phyloP scores from a whole-genome alignment of 2,888 invertebrate genomes.

The Himalopsyche tibetana region DNA sequence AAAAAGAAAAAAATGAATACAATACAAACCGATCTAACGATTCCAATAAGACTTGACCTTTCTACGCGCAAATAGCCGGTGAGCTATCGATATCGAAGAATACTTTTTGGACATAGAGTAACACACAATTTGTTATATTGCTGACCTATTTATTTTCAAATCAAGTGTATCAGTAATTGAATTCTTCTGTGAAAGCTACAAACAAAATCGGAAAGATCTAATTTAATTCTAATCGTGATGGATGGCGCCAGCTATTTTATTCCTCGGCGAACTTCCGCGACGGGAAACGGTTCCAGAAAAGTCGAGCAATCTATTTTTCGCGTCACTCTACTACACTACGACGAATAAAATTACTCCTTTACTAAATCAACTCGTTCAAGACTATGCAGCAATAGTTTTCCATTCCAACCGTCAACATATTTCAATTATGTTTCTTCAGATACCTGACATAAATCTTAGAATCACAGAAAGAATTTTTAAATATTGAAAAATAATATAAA shows the following conservation, averaged over 20 bases:
- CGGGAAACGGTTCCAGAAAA: conserved; percentile 7
- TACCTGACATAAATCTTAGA: no score
- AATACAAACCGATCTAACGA: no score
- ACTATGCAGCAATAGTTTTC: neutral
- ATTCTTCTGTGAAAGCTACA: conserved; percentile 9
- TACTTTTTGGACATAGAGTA: no score
- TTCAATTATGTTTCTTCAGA: no score
- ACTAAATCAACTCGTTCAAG: neutral
- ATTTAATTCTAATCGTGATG: conserved; percentile 45
- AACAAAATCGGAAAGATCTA: conserved; percentile 17
- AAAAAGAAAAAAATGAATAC: no score
- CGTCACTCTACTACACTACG: conserved; percentile 14
- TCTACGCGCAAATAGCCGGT: no score
- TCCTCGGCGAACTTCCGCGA: neutral
- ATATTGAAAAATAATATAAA: no score
- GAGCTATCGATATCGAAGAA: no score
- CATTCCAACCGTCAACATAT: no score
- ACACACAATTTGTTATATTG: no score
- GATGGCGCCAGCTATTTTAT: conserved; percentile 44
- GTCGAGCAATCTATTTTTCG: conserved; percentile 48
- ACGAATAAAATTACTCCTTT: conserved; percentile 16
- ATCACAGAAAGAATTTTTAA: no score
- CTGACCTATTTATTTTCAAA: neutral
- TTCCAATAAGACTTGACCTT: no score
- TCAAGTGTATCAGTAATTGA: conserved; percentile 17